Conservation (phyloP, 2,888 invertebrate species). For the Ochropacha duplaris region DNA sequence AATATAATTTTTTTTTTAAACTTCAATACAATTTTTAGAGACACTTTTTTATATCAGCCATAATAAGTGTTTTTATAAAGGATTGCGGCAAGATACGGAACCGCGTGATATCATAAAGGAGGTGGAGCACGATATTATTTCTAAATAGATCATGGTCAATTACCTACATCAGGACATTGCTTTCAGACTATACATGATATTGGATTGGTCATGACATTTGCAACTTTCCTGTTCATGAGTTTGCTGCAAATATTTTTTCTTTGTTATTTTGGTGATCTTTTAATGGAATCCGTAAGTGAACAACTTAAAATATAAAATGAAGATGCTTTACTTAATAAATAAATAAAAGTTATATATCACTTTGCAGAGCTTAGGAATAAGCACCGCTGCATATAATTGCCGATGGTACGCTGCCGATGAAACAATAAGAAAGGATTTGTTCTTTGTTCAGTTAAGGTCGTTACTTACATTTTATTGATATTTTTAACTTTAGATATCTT, state of each 20-base stretch:
- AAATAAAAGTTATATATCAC: background rate
- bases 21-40: too few relatives aligned
- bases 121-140: background rate
- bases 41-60: too few relatives aligned
- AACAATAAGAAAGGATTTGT: slow-evolving; percentile 16
- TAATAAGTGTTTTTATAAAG: too few relatives aligned
- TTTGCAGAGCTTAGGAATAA: slow-evolving; percentile 29
- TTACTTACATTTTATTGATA: background rate
- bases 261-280: slow-evolving; percentile 34
- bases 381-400: slow-evolving; percentile 30
- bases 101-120: background rate
- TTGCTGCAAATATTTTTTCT: slow-evolving; percentile 32
- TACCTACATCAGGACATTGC: background rate
- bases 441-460: slow-evolving; percentile 27
- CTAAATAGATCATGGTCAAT: background rate
- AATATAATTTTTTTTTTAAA: too few relatives aligned
- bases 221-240: slow-evolving; percentile 28
- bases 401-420: slow-evolving; percentile 28
- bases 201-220: slow-evolving; percentile 21
- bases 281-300: slow-evolving; percentile 32
- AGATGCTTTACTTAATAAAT: background rate
- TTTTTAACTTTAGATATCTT: background rate
- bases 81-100: too few relatives aligned
- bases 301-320: background rate
- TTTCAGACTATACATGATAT: slow-evolving; percentile 10